A percentile compares a stretch with the other conserved stretches of the same genome.
Evolutionary conservation across 2,888 invertebrate species (phyloP).

Genomic region (Griposia aprilina): DNA sequence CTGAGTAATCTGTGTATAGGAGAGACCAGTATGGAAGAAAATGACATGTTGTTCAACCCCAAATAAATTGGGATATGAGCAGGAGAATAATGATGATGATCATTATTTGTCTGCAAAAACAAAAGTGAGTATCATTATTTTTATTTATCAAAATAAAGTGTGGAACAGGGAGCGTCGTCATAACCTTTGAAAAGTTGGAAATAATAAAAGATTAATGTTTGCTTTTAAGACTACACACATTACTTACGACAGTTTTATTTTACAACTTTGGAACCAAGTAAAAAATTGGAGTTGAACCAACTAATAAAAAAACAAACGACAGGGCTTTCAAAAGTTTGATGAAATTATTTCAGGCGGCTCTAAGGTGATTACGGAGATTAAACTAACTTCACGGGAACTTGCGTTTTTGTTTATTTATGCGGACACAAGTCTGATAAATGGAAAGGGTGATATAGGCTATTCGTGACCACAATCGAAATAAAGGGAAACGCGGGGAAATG

Average conservation of each 20-base stretch:
- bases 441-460: conserved; percentile 41
- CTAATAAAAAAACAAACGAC: conserved; percentile 11
- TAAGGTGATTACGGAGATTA: conserved; percentile 49
- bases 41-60: too few species aligned
- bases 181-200: not conserved
- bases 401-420: conserved; percentile 52
- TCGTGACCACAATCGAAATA: conserved; percentile 50
- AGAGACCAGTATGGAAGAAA: too few species aligned
- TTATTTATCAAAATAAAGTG: not conserved
- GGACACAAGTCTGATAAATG: conserved; percentile 40
- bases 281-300: not conserved
- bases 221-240: conserved; percentile 15
- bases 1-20: too few species aligned
- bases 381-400: conserved; percentile 37
- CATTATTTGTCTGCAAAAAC: not conserved
- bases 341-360: conserved; percentile 34
- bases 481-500: conserved; percentile 18
- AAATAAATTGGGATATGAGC: too few species aligned
- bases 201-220: conserved; percentile 17
- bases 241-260: conserved; percentile 37
- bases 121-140: not conserved
- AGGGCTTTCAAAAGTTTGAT: conserved; percentile 37
- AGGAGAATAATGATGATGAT: too few species aligned
- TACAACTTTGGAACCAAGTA: conserved; percentile 10
- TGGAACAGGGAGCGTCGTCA: not conserved